Conservation (phyloP, 2,888 invertebrate species). For the Stenodema calcarata region DNA sequence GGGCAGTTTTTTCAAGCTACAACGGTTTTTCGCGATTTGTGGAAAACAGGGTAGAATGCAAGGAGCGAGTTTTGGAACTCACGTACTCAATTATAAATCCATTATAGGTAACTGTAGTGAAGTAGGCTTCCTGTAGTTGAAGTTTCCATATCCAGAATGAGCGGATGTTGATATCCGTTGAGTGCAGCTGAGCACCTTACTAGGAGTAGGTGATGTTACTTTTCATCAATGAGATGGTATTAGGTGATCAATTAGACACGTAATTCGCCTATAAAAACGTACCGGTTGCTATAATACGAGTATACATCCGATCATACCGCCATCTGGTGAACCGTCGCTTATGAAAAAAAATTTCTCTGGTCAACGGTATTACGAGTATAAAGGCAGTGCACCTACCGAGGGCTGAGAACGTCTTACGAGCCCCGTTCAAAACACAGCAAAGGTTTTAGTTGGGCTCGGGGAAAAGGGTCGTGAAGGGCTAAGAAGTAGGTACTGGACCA, state of each 20-base stretch:
- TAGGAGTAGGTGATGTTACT: background rate
- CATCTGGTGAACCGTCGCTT: background rate
- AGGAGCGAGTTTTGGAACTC: no score
- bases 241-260: no score
- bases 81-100: no score
- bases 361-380: background rate
- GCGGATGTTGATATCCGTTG: background rate
- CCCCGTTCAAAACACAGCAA: background rate
- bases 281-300: no score
- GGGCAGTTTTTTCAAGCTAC: no score
- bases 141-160: no score
- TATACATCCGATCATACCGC: background rate
- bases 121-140: no score
- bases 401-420: background rate
- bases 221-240: background rate
- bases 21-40: no score
- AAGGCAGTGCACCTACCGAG: background rate
- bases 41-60: no score
- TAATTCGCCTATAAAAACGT: no score
- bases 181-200: background rate
- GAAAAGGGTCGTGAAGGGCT: background rate
- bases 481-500: background rate
- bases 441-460: background rate
- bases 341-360: background rate
- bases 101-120: no score